These are phyloP conservation scores for Diogma glabrata DNA, from an alignment of 2,888 invertebrate species.

Conservation along the genomic window DNA sequence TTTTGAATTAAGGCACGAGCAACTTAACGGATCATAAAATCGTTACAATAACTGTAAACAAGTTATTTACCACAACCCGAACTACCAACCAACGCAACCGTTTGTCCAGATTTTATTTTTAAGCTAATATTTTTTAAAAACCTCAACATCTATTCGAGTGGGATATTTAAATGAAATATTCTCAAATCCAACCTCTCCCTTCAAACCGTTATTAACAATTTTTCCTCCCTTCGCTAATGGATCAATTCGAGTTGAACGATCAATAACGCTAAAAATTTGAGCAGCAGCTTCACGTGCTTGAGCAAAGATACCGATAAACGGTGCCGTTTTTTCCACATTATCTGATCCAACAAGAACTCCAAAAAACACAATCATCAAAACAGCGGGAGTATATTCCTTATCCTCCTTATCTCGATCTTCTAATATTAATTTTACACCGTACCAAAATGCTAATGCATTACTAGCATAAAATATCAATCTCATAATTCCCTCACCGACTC, in stretches of 20 bases:
- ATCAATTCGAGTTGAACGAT: constrained; percentile 60
- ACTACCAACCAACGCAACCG: constrained; percentile 59
- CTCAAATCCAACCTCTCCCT: constrained; percentile 56
- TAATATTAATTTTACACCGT: constrained; percentile 61
- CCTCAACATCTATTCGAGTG: constrained; percentile 56
- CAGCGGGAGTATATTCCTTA: constrained; percentile 57
- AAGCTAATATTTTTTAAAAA: constrained; percentile 56
- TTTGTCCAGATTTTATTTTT: constrained; percentile 52
- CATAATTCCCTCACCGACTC: constrained; percentile 57
- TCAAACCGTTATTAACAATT: constrained; percentile 41
- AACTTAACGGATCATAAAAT: constrained; percentile 62
- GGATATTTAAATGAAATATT: constrained; percentile 70
- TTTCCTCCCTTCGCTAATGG: constrained; percentile 53
- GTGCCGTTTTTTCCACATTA: constrained; percentile 62
- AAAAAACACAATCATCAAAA: constrained; percentile 66
- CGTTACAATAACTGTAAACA: constrained; percentile 64
- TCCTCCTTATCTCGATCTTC: constrained; percentile 45
- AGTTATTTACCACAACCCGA: constrained; percentile 75
- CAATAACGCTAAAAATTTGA: constrained; percentile 62
- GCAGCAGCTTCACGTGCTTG: constrained; percentile 63
- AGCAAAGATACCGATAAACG: constrained; percentile 63
- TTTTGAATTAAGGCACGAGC: constrained; percentile 68
- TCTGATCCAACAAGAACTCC: constrained; percentile 68
- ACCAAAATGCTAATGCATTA: constrained; percentile 72
- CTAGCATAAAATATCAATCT: constrained; percentile 63